Evolutionary conservation across 2,797 vertebrate species (phyloP).

Genomic region (Centroberyx gerrardi): DNA sequence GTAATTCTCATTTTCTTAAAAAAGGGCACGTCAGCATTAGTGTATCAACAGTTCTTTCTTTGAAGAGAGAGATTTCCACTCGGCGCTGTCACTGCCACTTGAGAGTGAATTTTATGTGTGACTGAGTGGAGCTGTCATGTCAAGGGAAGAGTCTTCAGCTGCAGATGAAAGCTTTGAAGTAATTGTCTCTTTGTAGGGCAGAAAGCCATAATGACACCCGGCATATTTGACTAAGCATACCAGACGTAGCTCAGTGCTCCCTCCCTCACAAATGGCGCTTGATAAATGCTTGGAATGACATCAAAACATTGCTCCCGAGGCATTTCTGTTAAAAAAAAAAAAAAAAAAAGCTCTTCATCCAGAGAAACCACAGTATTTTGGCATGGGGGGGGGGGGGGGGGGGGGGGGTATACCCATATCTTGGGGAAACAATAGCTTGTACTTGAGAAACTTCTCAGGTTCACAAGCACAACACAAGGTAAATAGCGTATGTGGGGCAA

Average conservation of each 20-base stretch:
- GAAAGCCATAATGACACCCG: conserved; percentile 57
- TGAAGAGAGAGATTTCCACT: conserved; percentile 20
- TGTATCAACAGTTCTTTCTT: conserved; percentile 7
- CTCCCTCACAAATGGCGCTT: conserved; percentile 38
- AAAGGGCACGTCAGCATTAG: conserved; percentile 22
- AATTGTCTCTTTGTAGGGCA: conserved; percentile 47
- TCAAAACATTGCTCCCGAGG: conserved; percentile 57
- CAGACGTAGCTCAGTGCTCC: conserved; percentile 54
- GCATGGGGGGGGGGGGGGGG: conserved; percentile 29
- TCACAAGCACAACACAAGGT: conserved; percentile 74
- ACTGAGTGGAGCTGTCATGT: conserved; percentile 26
- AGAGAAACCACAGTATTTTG: conserved; percentile 49
- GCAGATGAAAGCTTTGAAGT: conserved; percentile 64
- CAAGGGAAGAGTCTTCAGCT: neutral
- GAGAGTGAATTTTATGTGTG: conserved; percentile 4
- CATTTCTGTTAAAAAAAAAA: conserved; percentile 57
- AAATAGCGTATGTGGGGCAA: conserved; percentile 65
- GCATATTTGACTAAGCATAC: conserved; percentile 66
- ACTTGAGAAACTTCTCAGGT: conserved; percentile 67
- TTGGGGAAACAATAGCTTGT: conserved; percentile 70
- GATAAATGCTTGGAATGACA: conserved; percentile 66
- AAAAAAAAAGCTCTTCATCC: conserved; percentile 35
- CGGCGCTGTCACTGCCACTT: neutral
- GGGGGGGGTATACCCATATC: conserved; percentile 31
- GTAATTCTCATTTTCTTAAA: conserved; percentile 17